Conservation (phyloP, 2,888 invertebrate species). For the Pecten maximus region DNA sequence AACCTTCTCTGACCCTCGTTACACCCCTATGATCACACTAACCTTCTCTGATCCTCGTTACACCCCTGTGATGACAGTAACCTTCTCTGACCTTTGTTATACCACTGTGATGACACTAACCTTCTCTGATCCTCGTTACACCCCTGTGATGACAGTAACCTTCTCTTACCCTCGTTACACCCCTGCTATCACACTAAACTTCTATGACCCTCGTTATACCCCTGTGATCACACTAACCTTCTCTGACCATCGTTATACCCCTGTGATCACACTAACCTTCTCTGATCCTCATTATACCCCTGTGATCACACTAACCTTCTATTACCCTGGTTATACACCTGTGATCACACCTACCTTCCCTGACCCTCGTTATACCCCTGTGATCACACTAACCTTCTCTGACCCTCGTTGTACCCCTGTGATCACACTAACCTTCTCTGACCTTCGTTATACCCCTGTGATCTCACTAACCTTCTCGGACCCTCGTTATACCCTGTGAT, state of each 20-base stretch:
- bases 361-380: too few relatives aligned
- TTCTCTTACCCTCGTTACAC: not conserved
- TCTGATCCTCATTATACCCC: too few relatives aligned
- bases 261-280: too few relatives aligned
- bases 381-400: too few relatives aligned
- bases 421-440: too few relatives aligned
- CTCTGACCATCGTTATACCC: too few relatives aligned
- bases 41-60: not conserved
- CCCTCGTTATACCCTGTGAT: not conserved
- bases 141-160: not conserved
- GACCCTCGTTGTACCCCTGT: too few relatives aligned
- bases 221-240: too few relatives aligned
- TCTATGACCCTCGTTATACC: not conserved
- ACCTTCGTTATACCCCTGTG: not conserved
- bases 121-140: not conserved
- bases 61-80: not conserved
- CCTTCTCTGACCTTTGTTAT: not conserved
- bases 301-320: too few relatives aligned
- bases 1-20: not conserved
- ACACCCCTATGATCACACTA: not conserved
- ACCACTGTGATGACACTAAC: not conserved
- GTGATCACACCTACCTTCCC: too few relatives aligned
- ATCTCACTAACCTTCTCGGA: not conserved
- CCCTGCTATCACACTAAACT: not conserved
- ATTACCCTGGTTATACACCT: too few relatives aligned